These are phyloP conservation scores for Mamestra brassicae DNA, from an alignment of 2,888 invertebrate genomes.

Conservation along the genomic window DNA sequence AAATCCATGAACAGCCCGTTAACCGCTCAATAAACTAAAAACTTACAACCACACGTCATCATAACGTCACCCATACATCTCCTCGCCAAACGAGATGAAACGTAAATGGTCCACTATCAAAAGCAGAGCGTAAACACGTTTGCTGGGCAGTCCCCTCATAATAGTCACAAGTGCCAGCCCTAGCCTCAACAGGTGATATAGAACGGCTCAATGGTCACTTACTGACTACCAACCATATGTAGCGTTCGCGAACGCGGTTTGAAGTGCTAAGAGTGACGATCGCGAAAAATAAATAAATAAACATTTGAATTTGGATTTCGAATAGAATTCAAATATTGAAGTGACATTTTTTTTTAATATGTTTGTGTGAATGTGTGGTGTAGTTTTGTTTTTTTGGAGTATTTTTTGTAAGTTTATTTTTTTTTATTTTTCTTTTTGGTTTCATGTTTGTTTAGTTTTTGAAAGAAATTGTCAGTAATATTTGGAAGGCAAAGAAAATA, in stretches of 20 bases:
- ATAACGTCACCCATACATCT: constrained; percentile 23
- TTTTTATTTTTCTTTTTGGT: constrained; percentile 12
- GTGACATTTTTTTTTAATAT: constrained; percentile 42
- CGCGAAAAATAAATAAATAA: constrained; percentile 53
- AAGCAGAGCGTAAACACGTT: constrained; percentile 47
- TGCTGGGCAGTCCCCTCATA: constrained; percentile 52
- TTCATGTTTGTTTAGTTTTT: constrained; percentile 8
- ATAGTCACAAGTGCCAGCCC: constrained; percentile 60
- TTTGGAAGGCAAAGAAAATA: neutral
- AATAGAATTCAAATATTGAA: constrained; percentile 33
- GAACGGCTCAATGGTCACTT: constrained; percentile 81
- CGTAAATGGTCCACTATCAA: constrained; percentile 40
- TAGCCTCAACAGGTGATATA: constrained; percentile 75
- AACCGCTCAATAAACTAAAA: neutral
- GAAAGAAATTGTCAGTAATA: too few relatives aligned
- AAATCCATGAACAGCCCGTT: neutral
- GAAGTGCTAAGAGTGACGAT: constrained; percentile 69
- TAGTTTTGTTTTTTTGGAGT: constrained; percentile 37
- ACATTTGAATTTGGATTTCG: constrained; percentile 39
- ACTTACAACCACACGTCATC: constrained; percentile 14
- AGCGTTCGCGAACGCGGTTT: constrained; percentile 77
- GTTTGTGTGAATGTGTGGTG: constrained; percentile 61
- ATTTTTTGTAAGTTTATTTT: constrained; percentile 50
- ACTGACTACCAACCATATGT: constrained; percentile 79
- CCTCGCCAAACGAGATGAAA: constrained; percentile 23